Conservation (phyloP, 2,888 invertebrate species). For the Camptogramma bilineatum region DNA sequence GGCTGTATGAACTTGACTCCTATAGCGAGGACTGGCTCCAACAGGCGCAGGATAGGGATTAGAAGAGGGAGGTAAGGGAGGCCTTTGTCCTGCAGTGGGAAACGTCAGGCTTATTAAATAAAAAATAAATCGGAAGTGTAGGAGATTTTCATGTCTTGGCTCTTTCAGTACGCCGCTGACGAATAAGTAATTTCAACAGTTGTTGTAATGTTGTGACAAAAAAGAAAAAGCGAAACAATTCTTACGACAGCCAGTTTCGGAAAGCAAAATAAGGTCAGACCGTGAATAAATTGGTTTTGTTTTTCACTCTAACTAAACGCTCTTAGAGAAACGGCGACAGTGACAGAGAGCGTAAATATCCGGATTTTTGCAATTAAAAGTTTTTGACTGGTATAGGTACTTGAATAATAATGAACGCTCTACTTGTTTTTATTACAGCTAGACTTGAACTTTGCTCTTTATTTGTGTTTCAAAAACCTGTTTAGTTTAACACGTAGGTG, state of each 20-base stretch:
- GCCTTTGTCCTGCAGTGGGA: too few species aligned
- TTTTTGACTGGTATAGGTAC: constrained; percentile 35
- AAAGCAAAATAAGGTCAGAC: constrained; percentile 40
- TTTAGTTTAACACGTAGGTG: neutral
- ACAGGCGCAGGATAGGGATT: too few species aligned
- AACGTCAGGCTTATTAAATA: too few species aligned
- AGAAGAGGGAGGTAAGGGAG: too few species aligned
- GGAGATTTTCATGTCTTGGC: too few species aligned
- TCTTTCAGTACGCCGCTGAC: neutral
- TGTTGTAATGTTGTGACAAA: neutral
- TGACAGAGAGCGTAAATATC: constrained; percentile 32
- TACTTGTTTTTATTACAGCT: neutral
- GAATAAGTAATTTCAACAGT: neutral
- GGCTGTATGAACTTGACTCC: too few species aligned
- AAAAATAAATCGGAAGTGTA: too few species aligned
- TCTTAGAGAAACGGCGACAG: constrained; percentile 30
- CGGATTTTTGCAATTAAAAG: constrained; percentile 37
- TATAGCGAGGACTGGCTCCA: too few species aligned
- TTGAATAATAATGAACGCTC: constrained; percentile 31
- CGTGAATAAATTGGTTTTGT: constrained; percentile 43
- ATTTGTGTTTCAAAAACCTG: neutral
- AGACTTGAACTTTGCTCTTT: neutral
- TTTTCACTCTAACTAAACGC: constrained; percentile 39
- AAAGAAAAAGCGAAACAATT: neutral
- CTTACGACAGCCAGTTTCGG: constrained; percentile 19